Base-by-base conservation (phyloP, 1,140 invertebrate genomes). In the Calliphora vicina region DNA sequence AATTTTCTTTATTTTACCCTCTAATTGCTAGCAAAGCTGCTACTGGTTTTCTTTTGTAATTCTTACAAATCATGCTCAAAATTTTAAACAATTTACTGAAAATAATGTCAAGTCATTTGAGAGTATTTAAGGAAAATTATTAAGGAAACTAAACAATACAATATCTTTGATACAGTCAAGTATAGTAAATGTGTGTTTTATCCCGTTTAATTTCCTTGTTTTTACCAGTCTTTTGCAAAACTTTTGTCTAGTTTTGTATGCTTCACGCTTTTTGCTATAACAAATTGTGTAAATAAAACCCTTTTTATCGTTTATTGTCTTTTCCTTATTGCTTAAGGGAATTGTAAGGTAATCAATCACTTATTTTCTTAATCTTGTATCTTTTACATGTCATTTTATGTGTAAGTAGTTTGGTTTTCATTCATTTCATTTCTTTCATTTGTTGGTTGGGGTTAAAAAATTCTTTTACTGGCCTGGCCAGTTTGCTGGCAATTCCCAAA, bases 391-490 rank as follows among this genome's bases (percentile, higher is more conserved):
- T 67, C 61, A 67, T 20, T 67, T 67, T 23, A 10, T 35, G 35
- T 35, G 35, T 35, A 35, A 35, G 35, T 35, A 23, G 61, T 67
- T 23, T 57, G 15, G 15, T 57, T 35, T 35, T 35, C 5, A 15
- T 57, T n/a, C n/a, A n/a, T n/a, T n/a, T 57, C 15, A 15, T 57
- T 57, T 17, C 17, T 57, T n/a, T n/a, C n/a, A n/a, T 57, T 57
- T 57, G 6, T 57, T 67, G 61, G 10, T 8, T 1, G 5, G 45
- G 45, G 45, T 12, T 23, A 67, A 57, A 57, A n/a, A 67, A 67
- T 67, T 67, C 61, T 67, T 67, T 67, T 23, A 67, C 61, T 67
- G 61, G 61, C 61, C 61, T 67, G 61, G 61, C 61, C 61, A 67
- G 61, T 67, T 67, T 23, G n/a, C 12, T 23, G 23, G n/a, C n/a